Evolutionary conservation across 2,113 vertebrate species (phyloP).

Genomic region (Chaenocephalus aceratus): DNA sequence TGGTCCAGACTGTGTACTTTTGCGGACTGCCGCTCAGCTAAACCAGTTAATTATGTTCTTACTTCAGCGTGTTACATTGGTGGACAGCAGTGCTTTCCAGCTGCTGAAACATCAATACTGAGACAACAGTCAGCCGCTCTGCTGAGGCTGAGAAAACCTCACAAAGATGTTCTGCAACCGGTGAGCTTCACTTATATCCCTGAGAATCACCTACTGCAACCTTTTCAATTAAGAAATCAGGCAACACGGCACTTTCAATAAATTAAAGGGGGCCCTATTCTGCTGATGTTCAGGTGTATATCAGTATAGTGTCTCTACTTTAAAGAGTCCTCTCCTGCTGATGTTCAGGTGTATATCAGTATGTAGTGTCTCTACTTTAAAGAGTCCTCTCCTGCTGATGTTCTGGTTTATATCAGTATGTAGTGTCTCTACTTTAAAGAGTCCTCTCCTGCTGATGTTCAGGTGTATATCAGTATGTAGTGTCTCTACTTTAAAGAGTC

Average conservation of each 20-base stretch:
- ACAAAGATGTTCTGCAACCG: constrained; percentile 5
- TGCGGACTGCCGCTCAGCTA: constrained; percentile 7
- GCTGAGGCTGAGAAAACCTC: constrained; percentile 12
- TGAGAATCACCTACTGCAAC: not conserved
- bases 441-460: too few species aligned
- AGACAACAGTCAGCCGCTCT: constrained; percentile 7
- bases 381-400: too few species aligned
- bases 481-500: too few species aligned
- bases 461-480: too few species aligned
- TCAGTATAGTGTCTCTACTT: too few species aligned
- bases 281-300: too few species aligned
- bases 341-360: too few species aligned
- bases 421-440: too few species aligned
- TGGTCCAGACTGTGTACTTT: constrained; percentile 17
- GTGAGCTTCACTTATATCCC: not conserved
- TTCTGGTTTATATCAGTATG: too few species aligned
- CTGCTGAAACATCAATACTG: constrained; percentile 9
- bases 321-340: too few species aligned
- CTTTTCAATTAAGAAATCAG: not conserved
- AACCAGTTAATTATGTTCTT: constrained; percentile 35
- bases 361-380: too few species aligned
- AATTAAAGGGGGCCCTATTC: not conserved
- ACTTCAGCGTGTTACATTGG: not conserved
- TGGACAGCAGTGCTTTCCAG: constrained; percentile 6
- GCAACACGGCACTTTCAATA: constrained; percentile 4